A percentile compares a stretch with the other conserved stretches of the same genome.
Conservation (phyloP, 2,797 vertebrate genomes). For the Malacoctenus gilli region DNA sequence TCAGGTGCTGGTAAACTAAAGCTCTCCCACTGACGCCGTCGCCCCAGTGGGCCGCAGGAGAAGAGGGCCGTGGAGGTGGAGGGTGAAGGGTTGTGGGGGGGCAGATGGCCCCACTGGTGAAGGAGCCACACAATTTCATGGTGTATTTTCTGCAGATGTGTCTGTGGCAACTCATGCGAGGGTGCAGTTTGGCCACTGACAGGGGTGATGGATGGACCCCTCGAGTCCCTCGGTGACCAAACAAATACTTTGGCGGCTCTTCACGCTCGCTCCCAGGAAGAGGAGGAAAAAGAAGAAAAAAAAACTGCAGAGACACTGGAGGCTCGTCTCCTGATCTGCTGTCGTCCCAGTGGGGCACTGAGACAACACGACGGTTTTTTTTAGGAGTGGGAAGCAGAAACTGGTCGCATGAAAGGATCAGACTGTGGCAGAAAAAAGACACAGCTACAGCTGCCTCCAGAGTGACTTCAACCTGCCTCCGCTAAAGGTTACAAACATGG, state of each 20-base stretch:
- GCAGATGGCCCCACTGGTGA: slow-evolving; percentile 84
- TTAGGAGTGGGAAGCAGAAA: slow-evolving; percentile 15
- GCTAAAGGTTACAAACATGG: no score
- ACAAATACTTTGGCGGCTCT: slow-evolving; percentile 41
- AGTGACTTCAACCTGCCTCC: no score
- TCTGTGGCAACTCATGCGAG: slow-evolving; percentile 88
- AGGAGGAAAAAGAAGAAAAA: slow-evolving; percentile 27
- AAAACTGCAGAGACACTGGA: slow-evolving; percentile 32
- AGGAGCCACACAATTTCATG: slow-evolving; percentile 94
- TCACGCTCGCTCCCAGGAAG: slow-evolving; percentile 31
- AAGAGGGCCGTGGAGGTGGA: slow-evolving; percentile 19
- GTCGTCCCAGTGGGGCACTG: slow-evolving; percentile 11
- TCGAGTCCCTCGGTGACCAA: slow-evolving; percentile 49
- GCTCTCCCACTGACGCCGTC: slow-evolving; percentile 40
- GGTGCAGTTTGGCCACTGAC: slow-evolving; percentile 78
- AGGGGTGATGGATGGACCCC: slow-evolving; percentile 76
- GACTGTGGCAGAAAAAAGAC: slow-evolving; percentile 31
- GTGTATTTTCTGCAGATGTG: slow-evolving; percentile 90
- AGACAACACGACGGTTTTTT: slow-evolving; percentile 8
- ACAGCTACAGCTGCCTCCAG: slow-evolving; percentile 34
- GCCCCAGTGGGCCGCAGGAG: slow-evolving; percentile 45
- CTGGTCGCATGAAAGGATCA: slow-evolving; percentile 21
- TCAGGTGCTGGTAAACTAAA: slow-evolving; percentile 19
- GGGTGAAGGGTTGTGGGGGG: slow-evolving; percentile 40
- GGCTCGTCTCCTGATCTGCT: slow-evolving; percentile 23